Percentiles rank a stretch among this genome's conserved stretches.
These are phyloP conservation scores for Apostichopus parvimensis DNA, from an alignment of 35 echinoderm and acorn worm species.

Conservation along the genomic window DNA sequence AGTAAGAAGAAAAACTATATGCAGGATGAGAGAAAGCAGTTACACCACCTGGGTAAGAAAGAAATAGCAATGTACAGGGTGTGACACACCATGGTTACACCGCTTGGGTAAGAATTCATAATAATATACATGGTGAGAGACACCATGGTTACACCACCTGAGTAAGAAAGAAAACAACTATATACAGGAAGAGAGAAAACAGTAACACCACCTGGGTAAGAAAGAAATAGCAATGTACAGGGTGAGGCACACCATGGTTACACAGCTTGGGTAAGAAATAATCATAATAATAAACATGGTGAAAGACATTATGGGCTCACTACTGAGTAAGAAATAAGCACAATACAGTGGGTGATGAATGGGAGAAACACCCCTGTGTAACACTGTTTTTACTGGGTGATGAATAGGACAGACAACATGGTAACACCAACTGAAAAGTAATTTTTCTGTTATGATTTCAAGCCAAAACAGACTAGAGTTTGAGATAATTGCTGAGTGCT, in stretches of 20 bases:
- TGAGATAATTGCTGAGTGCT: conserved; percentile 74
- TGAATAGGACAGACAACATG: no score
- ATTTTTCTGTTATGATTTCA: no score
- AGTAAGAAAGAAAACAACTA: neutral
- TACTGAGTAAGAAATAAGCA: neutral
- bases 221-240: no score
- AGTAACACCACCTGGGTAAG: no score
- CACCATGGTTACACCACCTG: neutral
- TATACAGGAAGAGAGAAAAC: conserved; percentile 51
- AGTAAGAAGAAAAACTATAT: neutral
- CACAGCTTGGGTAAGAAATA: neutral
- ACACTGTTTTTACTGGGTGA: no score
- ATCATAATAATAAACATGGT: neutral
- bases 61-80: no score
- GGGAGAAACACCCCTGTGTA: no score
- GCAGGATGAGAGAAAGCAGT: conserved; percentile 52
- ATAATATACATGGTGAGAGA: neutral
- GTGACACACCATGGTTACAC: no score
- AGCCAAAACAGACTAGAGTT: no score
- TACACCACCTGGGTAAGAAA: no score
- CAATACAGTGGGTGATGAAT: conserved; percentile 48
- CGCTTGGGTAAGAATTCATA: neutral
- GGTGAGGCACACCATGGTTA: no score
- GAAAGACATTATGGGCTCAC: neutral
- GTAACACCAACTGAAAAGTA: no score